Base-by-base conservation (phyloP, 2,113 vertebrate species). In the Fulmarus glacialis region DNA sequence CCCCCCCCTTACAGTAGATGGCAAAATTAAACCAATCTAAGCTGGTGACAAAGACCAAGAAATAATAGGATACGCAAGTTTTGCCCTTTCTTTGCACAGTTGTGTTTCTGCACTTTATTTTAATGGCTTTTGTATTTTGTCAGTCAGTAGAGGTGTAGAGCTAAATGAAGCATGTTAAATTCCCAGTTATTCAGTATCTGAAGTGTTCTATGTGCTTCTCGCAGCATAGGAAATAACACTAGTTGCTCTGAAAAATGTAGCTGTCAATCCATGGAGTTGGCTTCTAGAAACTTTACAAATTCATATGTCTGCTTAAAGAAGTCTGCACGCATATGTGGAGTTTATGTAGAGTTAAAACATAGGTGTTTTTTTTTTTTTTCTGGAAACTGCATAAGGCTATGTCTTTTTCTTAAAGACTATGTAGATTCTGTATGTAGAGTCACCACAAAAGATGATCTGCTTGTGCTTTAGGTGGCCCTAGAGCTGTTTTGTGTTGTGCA, bases 371-470 rank as follows among this genome's bases (percentile, higher is more conserved):
- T 16, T 15, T 30, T 66, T 80, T 43, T 82, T 58, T 3, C 66
- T 80, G 34, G 23, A 66, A 84, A 26, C 30, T 70, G 29, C 38
- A 11, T 42, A 47, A 86, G 26, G 15, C 29, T 50, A 3, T 55
- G 7, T 62, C 2, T 26, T 30, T 36, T 56, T 66, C 24, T 20
- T 70, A 40, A 86, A 40, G 30, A 8, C 9, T 23, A 0, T n/a
- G 7, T 47, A 45, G 30, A 47, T 89, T 73, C 36, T 84, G 4
- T 42, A 7, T 42, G 13, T 63, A 34, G 9, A 77, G 38, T 23
- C 15, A 36, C 7, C 0, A 1, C 1, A 2, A 45, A 74, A 23
- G 58, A 8, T 9, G 26, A 29, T 79, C 42, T 52, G 6, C 11
- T 73, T 55, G 22, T 85, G 26, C 2, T 53, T 10, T 58, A 2